Evolutionary conservation across 2,888 invertebrate species (phyloP), one percentile per base, ranked within the genome.

Genomic region (Athrips mouffetella): DNA sequence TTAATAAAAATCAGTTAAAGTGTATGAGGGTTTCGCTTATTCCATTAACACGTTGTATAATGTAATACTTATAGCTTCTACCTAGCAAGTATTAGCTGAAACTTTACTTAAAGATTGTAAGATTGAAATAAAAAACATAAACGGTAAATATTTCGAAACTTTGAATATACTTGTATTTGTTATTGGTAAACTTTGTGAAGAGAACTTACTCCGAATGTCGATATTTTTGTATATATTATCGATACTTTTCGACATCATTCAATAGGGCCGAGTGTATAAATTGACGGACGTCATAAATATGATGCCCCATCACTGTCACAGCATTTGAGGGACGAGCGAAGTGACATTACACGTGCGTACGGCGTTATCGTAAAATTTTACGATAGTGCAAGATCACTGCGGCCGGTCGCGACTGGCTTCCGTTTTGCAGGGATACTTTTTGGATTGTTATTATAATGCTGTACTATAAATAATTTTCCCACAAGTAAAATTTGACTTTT

Each of bases 341-440:
- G 62, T 65, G 66, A 67, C 69, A 63, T 67, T 64, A 75, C 78
- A 79, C 82, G 80, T 76, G 78, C 76, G 70, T 64, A 65, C 54
- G 50, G 59, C 69, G 80, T 85, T 77, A 80, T 85, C 85, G 80
- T 85, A 83, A 87, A 85, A 80, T 77, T 85, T 86, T 86, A 87
- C 78, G 84, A 86, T 57, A 55, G 44, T 57, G 62, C 71, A 65
- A 68, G 65, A 66, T 65, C 67, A 62, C 66, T 62, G 66, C 63
- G 65, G 58, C 51, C 58, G 57, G 58, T 58, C 65, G 61, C 59
- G 57, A 60, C 59, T 60, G 54, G 57, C 62, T 67, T 67, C 67
- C 76, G 73, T 59, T 55, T 62, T 64, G 63, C 51, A 46, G 63
- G 53, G 40, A 49, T 41, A 39, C 29, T 25, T 42, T 25, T 42